Base-by-base conservation (phyloP, 2,888 invertebrate genomes). In the Psylliodes chrysocephalus region DNA sequence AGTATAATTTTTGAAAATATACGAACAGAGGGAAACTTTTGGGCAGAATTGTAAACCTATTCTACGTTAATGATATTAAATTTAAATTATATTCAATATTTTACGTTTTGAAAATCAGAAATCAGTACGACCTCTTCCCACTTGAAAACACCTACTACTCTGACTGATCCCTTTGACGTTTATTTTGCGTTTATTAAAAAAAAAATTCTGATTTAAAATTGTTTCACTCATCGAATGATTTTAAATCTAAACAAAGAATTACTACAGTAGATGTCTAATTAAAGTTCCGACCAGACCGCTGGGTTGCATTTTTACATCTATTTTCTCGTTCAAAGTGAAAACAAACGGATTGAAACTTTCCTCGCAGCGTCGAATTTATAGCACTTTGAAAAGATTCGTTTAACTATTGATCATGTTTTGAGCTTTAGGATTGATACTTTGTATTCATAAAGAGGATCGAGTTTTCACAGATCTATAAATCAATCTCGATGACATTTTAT, bases 401-500 rank as follows among this genome's bases (percentile, higher is more conserved):
- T 28, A 49, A 49, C 49, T 14, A 49, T 49, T 49, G 49, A 49
- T 49, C 49, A 30, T 49, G 49, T 30, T 28, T 49, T 25, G 28
- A 15, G 28, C 49, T 30, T 49, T 46, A 19, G 49, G 15, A 49
- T 49, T 28, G 49, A 30, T 49, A 49, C 30, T 49, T 49, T 28
- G 49, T 49, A 49, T 49, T 49, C 49, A 49, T 28, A 49, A 28
- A 49, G 30, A 49, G 49, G 22, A 46, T 22, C 19, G 10, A 46
- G 12, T 49, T 49, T 30, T 49, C 49, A 14, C 28, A 14, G 14
- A 49, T 49, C 49, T 49, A 49, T 49, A 49, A 28, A 49, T 49
- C 49, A 49, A 49, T 28, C 14, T 15, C 14, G 49, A 12, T 49
- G 49, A 49, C 49, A 49, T 49, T 49, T 49, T 49, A 49, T 49